Evolutionary conservation across 1,140 invertebrate species (phyloP).

Genomic region (Polypedilum pembai): DNA sequence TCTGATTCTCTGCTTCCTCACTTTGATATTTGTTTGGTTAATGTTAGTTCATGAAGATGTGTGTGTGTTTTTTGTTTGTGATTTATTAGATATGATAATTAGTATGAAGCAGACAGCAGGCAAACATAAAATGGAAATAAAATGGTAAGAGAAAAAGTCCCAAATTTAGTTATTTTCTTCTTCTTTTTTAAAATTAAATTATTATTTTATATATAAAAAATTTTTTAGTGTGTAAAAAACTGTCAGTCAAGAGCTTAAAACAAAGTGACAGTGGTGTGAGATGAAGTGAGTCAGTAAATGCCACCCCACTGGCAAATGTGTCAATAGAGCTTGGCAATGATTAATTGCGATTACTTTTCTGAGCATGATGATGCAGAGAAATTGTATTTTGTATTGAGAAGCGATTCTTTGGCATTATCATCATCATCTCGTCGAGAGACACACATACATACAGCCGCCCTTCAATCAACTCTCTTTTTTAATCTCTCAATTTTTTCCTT

Average conservation of each 20-base stretch:
- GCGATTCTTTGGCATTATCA: no score
- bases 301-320: not conserved
- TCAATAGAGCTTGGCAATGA: slow-evolving; percentile 28
- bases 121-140: slow-evolving; percentile 7
- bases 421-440: not conserved
- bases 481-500: not conserved
- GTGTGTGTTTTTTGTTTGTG: slow-evolving; percentile 23
- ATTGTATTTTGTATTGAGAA: no score
- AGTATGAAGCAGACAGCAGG: not conserved
- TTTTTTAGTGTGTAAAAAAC: no score
- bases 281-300: slow-evolving; percentile 12
- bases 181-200: no score
- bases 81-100: not conserved
- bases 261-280: not conserved
- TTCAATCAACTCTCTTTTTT: not conserved
- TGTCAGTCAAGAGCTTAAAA: not conserved
- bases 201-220: no score
- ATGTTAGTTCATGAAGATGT: not conserved
- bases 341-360: slow-evolving; percentile 18
- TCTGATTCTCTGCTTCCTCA: slow-evolving; percentile 46
- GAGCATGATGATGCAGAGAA: not conserved
- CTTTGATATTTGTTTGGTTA: slow-evolving; percentile 42
- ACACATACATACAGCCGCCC: not conserved
- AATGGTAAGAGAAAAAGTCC: not conserved
- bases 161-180: no score